These are phyloP conservation scores for Leucopsar rothschildi DNA, from an alignment of 2,113 vertebrate genomes.

Conservation along the genomic window DNA sequence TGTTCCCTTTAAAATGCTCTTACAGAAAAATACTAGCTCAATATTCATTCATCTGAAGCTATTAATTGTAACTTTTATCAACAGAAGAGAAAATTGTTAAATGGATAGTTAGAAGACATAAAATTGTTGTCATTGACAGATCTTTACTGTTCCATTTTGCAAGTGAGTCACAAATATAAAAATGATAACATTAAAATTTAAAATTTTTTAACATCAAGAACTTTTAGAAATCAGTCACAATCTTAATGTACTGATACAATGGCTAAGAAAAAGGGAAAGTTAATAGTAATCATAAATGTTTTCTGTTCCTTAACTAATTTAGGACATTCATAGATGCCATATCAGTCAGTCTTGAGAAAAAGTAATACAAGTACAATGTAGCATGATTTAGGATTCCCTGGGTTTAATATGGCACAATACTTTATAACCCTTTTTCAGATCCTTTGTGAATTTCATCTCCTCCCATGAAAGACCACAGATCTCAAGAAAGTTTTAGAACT, in stretches of 20 bases:
- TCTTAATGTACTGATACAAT: neutral
- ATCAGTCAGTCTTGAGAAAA: neutral
- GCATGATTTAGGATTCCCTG: neutral
- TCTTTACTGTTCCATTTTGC: neutral
- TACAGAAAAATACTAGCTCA: neutral
- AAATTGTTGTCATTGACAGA: neutral
- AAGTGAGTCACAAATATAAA: neutral
- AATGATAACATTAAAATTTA: neutral
- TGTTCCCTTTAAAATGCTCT: neutral
- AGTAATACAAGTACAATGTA: neutral
- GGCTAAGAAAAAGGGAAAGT: neutral
- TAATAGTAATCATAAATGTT: neutral
- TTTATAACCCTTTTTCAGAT: neutral
- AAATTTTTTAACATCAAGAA: neutral
- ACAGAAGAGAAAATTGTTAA: neutral
- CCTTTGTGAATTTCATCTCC: accelerated
- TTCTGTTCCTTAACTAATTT: neutral
- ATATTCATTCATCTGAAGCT: neutral
- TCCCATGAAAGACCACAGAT: neutral
- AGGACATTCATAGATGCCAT: neutral
- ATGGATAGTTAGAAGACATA: neutral
- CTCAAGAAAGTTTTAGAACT: neutral
- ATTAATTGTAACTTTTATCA: neutral
- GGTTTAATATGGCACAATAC: neutral
- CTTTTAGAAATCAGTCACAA: neutral